A percentile compares a stretch with the other conserved stretches of the same genome.
These are phyloP conservation scores for Hiodon tergisus DNA, from an alignment of 2,113 vertebrate genomes.

Conservation along the genomic window DNA sequence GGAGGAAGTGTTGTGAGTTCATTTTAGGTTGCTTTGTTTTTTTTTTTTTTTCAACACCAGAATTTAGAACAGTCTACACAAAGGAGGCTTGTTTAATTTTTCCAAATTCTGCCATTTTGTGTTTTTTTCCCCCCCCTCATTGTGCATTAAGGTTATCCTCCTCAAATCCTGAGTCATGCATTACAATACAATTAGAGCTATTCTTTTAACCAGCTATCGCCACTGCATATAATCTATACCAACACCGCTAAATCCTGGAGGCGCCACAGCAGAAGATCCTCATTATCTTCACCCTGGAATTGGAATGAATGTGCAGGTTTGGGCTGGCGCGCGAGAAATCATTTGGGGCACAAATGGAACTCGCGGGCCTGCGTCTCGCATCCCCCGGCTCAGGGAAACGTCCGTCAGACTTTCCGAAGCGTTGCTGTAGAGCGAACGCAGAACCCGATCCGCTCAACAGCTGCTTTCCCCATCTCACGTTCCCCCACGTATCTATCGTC, in stretches of 20 bases:
- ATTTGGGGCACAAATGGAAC: background rate
- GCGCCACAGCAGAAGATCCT: conserved; percentile 64
- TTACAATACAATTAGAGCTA: background rate
- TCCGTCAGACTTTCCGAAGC: background rate
- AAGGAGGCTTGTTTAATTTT: too few species aligned
- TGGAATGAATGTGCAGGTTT: conserved; percentile 64
- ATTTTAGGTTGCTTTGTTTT: too few species aligned
- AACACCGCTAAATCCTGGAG: conserved; percentile 70
- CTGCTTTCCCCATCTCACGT: too few species aligned
- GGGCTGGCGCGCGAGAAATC: conserved; percentile 52
- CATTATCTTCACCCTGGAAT: conserved; percentile 61
- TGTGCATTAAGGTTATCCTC: background rate
- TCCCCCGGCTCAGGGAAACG: background rate
- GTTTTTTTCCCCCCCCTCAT: too few species aligned
- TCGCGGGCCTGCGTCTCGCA: background rate
- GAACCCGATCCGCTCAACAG: too few species aligned
- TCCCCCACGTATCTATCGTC: too few species aligned
- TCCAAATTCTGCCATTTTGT: too few species aligned
- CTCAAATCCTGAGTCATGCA: background rate
- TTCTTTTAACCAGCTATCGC: background rate
- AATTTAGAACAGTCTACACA: too few species aligned
- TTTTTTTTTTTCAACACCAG: too few species aligned
- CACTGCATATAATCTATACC: conserved; percentile 29
- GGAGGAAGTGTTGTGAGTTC: too few species aligned
- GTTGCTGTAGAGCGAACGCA: too few species aligned